Conservation (phyloP, 2,113 vertebrate genomes). For the Dromaius novaehollandiae region DNA sequence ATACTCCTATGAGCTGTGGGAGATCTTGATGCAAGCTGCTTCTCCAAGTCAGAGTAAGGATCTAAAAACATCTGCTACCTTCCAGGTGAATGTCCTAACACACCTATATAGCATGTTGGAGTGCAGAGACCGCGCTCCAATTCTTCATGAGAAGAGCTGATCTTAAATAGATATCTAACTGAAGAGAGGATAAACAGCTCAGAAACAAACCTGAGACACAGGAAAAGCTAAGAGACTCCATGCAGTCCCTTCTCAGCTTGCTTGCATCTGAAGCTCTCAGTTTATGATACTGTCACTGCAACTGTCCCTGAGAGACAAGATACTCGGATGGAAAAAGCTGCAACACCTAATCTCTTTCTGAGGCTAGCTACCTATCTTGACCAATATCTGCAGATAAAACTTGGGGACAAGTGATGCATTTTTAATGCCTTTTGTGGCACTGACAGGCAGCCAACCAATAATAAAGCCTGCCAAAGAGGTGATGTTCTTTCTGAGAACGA, state of each 20-base stretch:
- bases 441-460: not conserved
- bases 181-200: not conserved
- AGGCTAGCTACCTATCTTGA: not conserved
- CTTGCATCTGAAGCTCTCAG: not conserved
- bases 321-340: not conserved
- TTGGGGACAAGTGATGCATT: not conserved
- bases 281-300: not conserved
- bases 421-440: not conserved
- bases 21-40: not conserved
- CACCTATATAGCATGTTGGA: not conserved
- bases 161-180: not conserved
- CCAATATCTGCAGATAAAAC: not conserved
- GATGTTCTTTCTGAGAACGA: not conserved
- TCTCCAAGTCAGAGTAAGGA: not conserved
- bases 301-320: not conserved
- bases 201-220: not conserved
- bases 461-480: not conserved
- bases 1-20: not conserved
- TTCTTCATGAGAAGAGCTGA: not conserved
- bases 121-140: not conserved
- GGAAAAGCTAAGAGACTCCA: not conserved
- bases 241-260: not conserved
- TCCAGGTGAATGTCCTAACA: not conserved
- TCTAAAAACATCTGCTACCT: not conserved
- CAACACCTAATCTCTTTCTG: not conserved